These are phyloP conservation scores for Acanthurus lineatus DNA, from an alignment of 2,797 vertebrate species.

Conservation along the genomic window DNA sequence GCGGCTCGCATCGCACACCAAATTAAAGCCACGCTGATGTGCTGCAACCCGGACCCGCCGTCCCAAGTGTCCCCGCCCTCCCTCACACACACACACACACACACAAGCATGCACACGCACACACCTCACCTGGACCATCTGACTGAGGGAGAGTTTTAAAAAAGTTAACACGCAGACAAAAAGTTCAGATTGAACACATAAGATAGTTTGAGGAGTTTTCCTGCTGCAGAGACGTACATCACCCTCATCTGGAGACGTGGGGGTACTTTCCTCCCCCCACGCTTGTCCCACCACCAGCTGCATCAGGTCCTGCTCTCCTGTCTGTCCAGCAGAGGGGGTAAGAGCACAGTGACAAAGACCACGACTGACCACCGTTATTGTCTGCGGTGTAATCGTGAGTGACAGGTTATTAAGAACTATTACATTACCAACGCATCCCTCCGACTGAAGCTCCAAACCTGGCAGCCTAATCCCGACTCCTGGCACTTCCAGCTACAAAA, in stretches of 20 bases:
- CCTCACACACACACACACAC: neutral
- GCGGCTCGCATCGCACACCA: slow-evolving; percentile 59
- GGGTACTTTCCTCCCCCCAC: slow-evolving; percentile 9
- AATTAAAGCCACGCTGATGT: slow-evolving; percentile 65
- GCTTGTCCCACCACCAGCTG: slow-evolving; percentile 20
- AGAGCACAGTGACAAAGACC: slow-evolving; percentile 67
- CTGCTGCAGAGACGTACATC: neutral
- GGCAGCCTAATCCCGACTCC: slow-evolving; percentile 14
- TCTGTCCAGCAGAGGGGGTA: slow-evolving; percentile 82
- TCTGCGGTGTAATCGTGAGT: slow-evolving; percentile 36
- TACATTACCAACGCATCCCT: slow-evolving; percentile 16
- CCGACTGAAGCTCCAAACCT: slow-evolving; percentile 2
- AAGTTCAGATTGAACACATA: neutral
- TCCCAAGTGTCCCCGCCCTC: slow-evolving; percentile 54
- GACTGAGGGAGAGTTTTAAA: neutral
- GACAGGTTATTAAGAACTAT: slow-evolving; percentile 48
- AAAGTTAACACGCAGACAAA: slow-evolving; percentile 7
- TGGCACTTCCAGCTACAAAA: slow-evolving; percentile 28
- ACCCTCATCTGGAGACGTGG: slow-evolving; percentile 2
- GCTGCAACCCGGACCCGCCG: slow-evolving; percentile 35
- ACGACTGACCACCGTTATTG: slow-evolving; percentile 48
- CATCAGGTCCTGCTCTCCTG: slow-evolving; percentile 46
- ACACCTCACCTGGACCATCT: neutral
- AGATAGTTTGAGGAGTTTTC: slow-evolving; percentile 2
- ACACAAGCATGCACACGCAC: neutral